These are phyloP conservation scores for Hypomesus transpacificus DNA, from an alignment of 2,113 vertebrate genomes.

Conservation along the genomic window DNA sequence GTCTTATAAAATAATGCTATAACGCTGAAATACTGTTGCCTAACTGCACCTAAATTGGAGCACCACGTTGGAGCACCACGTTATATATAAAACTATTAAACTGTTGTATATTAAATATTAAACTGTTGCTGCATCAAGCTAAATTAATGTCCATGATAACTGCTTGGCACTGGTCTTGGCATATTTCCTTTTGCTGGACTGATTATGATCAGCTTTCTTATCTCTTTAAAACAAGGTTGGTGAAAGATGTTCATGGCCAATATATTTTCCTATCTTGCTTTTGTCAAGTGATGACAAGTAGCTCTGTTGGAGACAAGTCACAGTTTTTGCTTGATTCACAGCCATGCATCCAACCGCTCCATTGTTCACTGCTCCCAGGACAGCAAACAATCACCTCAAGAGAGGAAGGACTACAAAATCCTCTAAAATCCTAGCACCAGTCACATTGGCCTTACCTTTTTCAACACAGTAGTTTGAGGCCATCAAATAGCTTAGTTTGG, in stretches of 20 bases:
- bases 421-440: not conserved
- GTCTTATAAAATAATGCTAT: too few species aligned
- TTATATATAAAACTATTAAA: too few species aligned
- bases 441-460: too few species aligned
- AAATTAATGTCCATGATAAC: too few species aligned
- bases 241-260: not conserved
- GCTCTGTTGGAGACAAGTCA: not conserved
- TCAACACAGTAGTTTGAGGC: too few species aligned
- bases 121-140: too few species aligned
- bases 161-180: too few species aligned
- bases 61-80: too few species aligned
- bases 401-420: not conserved
- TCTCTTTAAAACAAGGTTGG: constrained; percentile 47
- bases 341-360: constrained; percentile 57
- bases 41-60: too few species aligned
- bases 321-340: not conserved
- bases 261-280: not conserved
- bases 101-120: too few species aligned
- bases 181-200: constrained; percentile 18
- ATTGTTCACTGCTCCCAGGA: constrained; percentile 61
- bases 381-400: constrained; percentile 9
- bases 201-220: constrained; percentile 29
- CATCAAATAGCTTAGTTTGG: too few species aligned
- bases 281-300: not conserved
- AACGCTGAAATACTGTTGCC: too few species aligned